Evolutionary conservation across 2,797 vertebrate species (phyloP), one percentile per base, ranked within the genome.

Genomic region (Salarias fasciatus): DNA sequence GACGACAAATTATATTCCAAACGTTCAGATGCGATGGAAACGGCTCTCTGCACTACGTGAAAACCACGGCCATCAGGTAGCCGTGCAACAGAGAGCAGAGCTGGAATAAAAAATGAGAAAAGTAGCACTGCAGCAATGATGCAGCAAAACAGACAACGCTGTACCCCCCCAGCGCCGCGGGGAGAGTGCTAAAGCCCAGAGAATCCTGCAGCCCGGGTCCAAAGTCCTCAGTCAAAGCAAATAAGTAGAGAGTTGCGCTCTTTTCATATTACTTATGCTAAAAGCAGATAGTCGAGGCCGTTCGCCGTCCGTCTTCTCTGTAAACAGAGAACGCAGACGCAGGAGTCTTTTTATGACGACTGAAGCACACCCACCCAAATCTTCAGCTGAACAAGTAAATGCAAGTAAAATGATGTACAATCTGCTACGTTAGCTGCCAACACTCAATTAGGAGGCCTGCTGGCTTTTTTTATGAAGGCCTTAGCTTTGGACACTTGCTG

Each of bases 51-150:
- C 18, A 28, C 8, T 45, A 18, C 8, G 30, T 13, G 46, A 15
- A 33, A 15, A 33, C 11, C 10, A 29, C 29, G 37, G 46, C 30
- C 11, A 11, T 11, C 42, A 24, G 13, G 6, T 8, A 28, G 28
- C 10, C 6, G 6, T 36, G n/a, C 29, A 11, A 60, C 33, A 49
- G 33, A 54, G 40, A 13, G 43, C 9, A 65, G 29, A 37, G 40
- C 36, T 3, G 36, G 31, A 44, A 1, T 15, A 15, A 54, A 49
- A 67, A 13, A 13, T 5, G 24, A 0, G 12, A 55, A n/a, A 36
- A 53, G 30, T 18, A 64, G 40, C 38, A 70, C 75, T 82, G 83
- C 80, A 72, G 79, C 73, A 75, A 44, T 78, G 68, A 87, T 71
- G 69, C 75, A 79, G 83, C 76, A 75, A 55, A 82, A 74, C 36